These are phyloP conservation scores for Machaerirhynchus nigripectus DNA, from an alignment of 2,113 vertebrate genomes.

Conservation along the genomic window DNA sequence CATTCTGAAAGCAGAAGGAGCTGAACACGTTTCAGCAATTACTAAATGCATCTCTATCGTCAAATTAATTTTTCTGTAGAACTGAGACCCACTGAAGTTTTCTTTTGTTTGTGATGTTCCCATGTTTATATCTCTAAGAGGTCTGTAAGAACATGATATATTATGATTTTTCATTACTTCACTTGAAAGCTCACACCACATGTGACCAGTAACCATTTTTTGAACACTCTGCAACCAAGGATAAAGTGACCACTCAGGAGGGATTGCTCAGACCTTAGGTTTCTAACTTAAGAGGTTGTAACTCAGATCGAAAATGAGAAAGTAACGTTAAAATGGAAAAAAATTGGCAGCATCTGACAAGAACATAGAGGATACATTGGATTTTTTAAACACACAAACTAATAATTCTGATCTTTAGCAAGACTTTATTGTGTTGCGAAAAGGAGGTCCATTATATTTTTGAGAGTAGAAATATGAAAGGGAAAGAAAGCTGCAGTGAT, in stretches of 20 bases:
- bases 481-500: neutral
- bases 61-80: neutral
- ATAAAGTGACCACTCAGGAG: neutral
- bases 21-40: neutral
- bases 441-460: neutral
- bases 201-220: neutral
- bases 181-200: neutral
- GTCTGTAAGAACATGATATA: neutral
- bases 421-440: neutral
- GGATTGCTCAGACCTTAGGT: neutral
- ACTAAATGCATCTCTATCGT: neutral
- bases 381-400: neutral
- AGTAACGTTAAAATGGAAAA: neutral
- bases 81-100: neutral
- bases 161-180: neutral
- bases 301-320: neutral
- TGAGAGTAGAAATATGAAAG: neutral
- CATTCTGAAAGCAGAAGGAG: constrained; percentile 39
- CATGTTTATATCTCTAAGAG: neutral
- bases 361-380: neutral
- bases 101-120: neutral
- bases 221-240: neutral
- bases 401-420: neutral
- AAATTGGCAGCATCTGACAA: neutral
- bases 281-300: neutral